Evolutionary conservation across 2,888 invertebrate genomes (phyloP), one percentile per base, ranked within the genome.

Genomic region (Leptinotarsa tumamoca): DNA sequence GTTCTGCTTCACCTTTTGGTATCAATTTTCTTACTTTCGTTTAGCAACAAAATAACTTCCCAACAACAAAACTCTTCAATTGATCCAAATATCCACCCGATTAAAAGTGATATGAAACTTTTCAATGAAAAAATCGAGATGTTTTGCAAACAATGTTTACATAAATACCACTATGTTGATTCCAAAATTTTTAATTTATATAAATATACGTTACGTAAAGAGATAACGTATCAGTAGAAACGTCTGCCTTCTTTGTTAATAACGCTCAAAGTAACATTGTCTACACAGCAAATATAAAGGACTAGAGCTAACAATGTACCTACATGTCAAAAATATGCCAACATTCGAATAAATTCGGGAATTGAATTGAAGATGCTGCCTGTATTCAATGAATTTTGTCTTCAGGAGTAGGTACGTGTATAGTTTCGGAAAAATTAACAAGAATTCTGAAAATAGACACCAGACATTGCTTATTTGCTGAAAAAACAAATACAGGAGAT

Each of bases 71-170:
- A 54, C 7, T 52, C 4, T 54, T 54, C 15, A n/a, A 54, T 7
- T 54, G 18, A 54, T 54, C 54, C 10, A 54, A 54, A 54, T 18
- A 54, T 13, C 18, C 14, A 58, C 4, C 58, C 58, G 23, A 58
- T 58, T 23, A 23, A 13, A 58, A 17, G 13, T 21, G 21, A 18
- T 58, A 58, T 58, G 14, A 14, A 18, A 58, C 5, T 18, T 18
- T 13, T 58, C 21, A 52, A 15, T 4, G 52, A 52, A 52, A 58
- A n/a, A 63, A 43, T 17, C 17, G 63, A 7, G 0, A 63, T 33
- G 27, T 63, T 27, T 63, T 63, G 63, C 33, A 63, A 43, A 33
- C 43, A 33, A 63, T 63, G 63, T 63, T 63, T 63, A 63, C 63
- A 63, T 43, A 43, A 33, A 27, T 43, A 63, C 27, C 43, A 63